phyloP scores from a whole-genome alignment of 1,140 invertebrate species.

The Lordiphosa clarofinis region DNA sequence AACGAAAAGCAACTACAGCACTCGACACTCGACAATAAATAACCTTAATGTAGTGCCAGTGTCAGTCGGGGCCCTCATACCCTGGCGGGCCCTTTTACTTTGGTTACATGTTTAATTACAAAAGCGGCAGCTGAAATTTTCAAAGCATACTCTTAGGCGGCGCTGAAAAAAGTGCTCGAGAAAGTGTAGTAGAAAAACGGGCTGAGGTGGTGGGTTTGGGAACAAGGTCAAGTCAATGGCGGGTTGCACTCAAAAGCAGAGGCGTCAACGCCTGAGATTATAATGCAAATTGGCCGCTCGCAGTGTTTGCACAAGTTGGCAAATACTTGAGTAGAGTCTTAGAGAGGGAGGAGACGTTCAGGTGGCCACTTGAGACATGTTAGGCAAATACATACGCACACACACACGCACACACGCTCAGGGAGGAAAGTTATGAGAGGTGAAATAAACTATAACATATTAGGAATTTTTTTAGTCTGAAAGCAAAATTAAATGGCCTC shows the following conservation, averaged over 20 bases:
- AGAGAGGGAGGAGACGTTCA: constrained; percentile 14
- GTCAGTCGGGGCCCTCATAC: background rate
- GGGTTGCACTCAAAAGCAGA: constrained; percentile 18
- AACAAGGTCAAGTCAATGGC: constrained; percentile 60
- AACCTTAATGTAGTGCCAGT: constrained; percentile 68
- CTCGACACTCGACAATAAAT: constrained; percentile 62
- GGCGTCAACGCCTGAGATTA: constrained; percentile 43
- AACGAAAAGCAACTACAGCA: constrained; percentile 8
- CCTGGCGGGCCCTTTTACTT: constrained; percentile 15
- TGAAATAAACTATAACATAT: background rate
- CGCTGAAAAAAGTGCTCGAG: constrained; percentile 69
- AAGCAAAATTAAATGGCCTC: background rate
- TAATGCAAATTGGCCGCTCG: constrained; percentile 72
- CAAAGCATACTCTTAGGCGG: constrained; percentile 70
- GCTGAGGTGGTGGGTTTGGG: constrained; percentile 21
- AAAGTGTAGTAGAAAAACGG: constrained; percentile 73
- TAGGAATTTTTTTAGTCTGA: background rate
- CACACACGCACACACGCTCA: constrained; percentile 12
- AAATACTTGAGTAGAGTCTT: constrained; percentile 61
- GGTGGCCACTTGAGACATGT: constrained; percentile 45
- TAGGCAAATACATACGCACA: too few relatives aligned
- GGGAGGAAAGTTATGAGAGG: background rate
- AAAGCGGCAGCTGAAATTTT: constrained; percentile 29
- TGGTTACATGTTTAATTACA: constrained; percentile 64
- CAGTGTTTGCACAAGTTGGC: constrained; percentile 46